Evolutionary conservation across 1,140 invertebrate genomes (phyloP).

Genomic region (Leptonema lineaticorne): DNA sequence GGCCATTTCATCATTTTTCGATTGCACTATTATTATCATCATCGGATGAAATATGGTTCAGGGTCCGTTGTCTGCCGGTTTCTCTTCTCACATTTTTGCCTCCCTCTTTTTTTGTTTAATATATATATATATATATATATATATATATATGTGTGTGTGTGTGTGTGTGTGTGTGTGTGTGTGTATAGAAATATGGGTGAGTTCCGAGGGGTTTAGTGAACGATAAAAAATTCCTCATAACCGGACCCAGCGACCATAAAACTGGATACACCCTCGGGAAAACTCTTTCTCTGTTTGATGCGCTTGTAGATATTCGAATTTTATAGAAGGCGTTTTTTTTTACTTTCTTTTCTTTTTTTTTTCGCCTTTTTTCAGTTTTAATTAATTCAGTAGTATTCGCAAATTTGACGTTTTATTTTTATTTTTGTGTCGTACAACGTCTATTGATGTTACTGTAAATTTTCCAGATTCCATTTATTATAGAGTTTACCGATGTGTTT

Average conservation of each 20-base stretch:
- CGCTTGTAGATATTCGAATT: neutral
- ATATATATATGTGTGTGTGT: no score
- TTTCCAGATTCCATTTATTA: no score
- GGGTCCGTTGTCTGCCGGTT: conserved; percentile 12
- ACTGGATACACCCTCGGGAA: conserved; percentile 14
- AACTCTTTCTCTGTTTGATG: neutral
- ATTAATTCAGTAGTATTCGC: no score
- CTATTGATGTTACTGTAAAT: no score
- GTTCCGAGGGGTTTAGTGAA: conserved; percentile 3
- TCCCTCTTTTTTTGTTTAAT: conserved; percentile 29
- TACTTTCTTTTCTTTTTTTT: no score
- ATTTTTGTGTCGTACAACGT: no score
- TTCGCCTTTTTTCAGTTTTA: no score
- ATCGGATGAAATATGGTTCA: conserved; percentile 29
- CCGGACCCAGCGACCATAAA: conserved; percentile 17
- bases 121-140: no score
- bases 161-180: no score
- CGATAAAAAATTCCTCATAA: conserved; percentile 24
- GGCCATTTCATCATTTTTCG: conserved; percentile 24
- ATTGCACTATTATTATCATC: conserved; percentile 24
- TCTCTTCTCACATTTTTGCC: neutral
- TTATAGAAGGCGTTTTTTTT: no score
- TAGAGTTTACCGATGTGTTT: no score
- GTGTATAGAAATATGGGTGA: neutral
- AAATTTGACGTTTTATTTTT: no score